Conservation (phyloP, 2,113 vertebrate species). For the Piaya cayana region DNA sequence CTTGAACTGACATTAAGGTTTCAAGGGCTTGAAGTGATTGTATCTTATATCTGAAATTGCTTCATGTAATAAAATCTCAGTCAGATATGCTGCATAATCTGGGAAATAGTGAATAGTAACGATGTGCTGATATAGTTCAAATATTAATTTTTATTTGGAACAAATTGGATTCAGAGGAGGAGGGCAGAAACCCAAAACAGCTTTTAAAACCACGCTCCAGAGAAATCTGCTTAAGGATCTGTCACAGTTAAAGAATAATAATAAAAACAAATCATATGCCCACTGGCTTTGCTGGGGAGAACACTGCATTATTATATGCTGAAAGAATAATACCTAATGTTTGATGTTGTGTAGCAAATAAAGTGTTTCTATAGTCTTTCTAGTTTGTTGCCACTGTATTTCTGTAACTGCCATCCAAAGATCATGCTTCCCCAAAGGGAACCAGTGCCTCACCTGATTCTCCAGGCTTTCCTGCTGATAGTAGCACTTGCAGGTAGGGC, state of each 20-base stretch:
- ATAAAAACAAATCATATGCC: no score
- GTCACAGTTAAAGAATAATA: not conserved
- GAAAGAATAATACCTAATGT: not conserved
- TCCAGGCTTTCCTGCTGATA: accelerated
- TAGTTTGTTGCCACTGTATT: not conserved
- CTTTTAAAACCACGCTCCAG: not conserved
- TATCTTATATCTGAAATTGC: not conserved
- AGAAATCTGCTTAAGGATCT: not conserved
- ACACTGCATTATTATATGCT: not conserved
- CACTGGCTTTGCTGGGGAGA: not conserved
- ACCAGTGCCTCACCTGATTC: not conserved
- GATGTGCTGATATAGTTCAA: not conserved
- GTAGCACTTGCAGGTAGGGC: not conserved
- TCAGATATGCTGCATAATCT: not conserved
- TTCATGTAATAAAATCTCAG: not conserved
- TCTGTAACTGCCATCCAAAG: not conserved
- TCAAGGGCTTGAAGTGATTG: accelerated
- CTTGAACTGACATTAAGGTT: not conserved
- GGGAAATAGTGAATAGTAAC: not conserved
- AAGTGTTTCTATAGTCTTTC: not conserved
- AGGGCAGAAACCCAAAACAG: not conserved
- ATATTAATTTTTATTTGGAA: not conserved
- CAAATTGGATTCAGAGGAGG: not conserved
- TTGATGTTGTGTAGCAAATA: not conserved
- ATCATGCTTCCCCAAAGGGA: not conserved